phyloP scores from a whole-genome alignment of 2,888 invertebrate species.

The Sussaba pulchella region DNA sequence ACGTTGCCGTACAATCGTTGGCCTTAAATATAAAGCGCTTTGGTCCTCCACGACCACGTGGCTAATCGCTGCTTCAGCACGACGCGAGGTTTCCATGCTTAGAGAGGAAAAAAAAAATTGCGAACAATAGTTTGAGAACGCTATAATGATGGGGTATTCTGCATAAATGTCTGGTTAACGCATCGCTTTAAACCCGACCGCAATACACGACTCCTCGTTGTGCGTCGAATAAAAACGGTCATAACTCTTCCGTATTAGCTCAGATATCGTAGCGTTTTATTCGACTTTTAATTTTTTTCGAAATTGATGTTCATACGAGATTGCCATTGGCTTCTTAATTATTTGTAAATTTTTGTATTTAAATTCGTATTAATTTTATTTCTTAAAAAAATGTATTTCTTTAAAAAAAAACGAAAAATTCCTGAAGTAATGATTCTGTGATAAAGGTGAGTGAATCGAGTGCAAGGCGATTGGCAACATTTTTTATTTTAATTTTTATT shows the following conservation, averaged over 20 bases:
- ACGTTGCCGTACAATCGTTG: background rate
- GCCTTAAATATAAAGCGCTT: constrained; percentile 1
- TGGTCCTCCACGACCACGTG: background rate
- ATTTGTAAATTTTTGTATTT: background rate
- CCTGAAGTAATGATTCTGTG: too few species aligned
- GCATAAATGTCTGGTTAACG: background rate
- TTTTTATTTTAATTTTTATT: background rate
- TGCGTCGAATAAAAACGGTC: background rate
- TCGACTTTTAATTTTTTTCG: background rate
- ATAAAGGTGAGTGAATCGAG: background rate
- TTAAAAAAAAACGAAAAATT: too few species aligned
- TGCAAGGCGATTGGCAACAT: too few species aligned
- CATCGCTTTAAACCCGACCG: background rate
- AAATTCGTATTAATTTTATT: background rate
- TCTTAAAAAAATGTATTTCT: too few species aligned
- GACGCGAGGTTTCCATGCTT: background rate
- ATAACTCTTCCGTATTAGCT: background rate
- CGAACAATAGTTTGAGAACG: background rate
- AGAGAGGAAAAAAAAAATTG: background rate
- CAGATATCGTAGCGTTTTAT: background rate
- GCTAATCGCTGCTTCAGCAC: background rate
- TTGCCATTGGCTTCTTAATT: background rate
- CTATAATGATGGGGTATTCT: constrained; percentile 9
- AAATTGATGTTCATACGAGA: background rate
- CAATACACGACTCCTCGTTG: constrained; percentile 4